phyloP scores from a whole-genome alignment of 1,140 invertebrate genomes.

The Lerema accius region DNA sequence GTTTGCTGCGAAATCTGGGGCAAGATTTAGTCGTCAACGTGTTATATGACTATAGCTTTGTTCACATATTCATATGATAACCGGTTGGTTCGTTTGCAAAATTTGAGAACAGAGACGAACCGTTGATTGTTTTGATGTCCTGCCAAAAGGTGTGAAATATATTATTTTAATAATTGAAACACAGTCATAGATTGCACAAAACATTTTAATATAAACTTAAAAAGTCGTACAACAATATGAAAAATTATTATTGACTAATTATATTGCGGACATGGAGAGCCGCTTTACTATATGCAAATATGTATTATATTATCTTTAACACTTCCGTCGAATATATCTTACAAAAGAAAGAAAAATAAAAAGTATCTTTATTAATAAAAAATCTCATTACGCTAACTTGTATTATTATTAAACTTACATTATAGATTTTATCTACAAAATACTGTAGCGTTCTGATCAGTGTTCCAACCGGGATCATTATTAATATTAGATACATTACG shows the following conservation, averaged over 20 bases:
- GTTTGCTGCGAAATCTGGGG: too few relatives aligned
- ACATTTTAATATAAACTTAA: slow-evolving; percentile 93
- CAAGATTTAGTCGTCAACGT: too few relatives aligned
- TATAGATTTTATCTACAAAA: slow-evolving; percentile 82
- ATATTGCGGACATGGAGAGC: slow-evolving; percentile 86
- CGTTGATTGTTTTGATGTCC: too few relatives aligned
- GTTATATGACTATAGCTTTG: too few relatives aligned
- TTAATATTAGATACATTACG: slow-evolving; percentile 56
- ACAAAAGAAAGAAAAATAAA: slow-evolving; percentile 81
- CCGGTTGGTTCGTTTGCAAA: too few relatives aligned
- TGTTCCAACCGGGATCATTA: slow-evolving; percentile 70
- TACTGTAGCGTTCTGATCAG: slow-evolving; percentile 74
- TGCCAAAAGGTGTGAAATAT: too few relatives aligned
- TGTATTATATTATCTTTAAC: slow-evolving; percentile 80
- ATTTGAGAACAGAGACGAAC: too few relatives aligned
- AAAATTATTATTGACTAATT: slow-evolving; percentile 89
- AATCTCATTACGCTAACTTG: slow-evolving; percentile 80
- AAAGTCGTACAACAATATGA: slow-evolving; percentile 92
- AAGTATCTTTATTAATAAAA: slow-evolving; percentile 81
- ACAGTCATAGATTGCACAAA: slow-evolving; percentile 84
- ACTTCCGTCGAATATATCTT: slow-evolving; percentile 82
- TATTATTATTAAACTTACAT: slow-evolving; percentile 79
- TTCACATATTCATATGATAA: too few relatives aligned
- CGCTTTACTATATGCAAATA: slow-evolving; percentile 85
- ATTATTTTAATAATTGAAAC: slow-evolving; percentile 49